phyloP scores from a whole-genome alignment of 1,140 invertebrate genomes.

The Geopemphigus sp. region DNA sequence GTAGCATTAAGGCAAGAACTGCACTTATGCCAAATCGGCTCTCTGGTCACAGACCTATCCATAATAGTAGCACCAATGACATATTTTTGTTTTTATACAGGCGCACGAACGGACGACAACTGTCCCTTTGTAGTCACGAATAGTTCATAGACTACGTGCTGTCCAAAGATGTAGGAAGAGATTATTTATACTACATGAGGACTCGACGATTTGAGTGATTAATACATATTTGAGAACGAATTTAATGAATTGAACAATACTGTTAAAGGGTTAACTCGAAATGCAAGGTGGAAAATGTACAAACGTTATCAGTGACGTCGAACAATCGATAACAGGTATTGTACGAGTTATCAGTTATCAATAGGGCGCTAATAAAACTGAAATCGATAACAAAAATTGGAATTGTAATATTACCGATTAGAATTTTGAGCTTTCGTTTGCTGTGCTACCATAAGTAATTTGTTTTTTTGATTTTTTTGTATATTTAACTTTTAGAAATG shows the following conservation, averaged over 20 bases:
- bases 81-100: slow-evolving; percentile 34
- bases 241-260: not conserved
- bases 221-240: not conserved
- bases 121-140: too few relatives aligned
- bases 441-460: too few relatives aligned
- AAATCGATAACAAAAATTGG: too few relatives aligned
- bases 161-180: not conserved
- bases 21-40: slow-evolving; percentile 43
- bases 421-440: not conserved
- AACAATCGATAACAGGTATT: slow-evolving; percentile 27
- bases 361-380: too few relatives aligned
- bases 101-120: not conserved
- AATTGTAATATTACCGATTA: too few relatives aligned
- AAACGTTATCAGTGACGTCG: slow-evolving; percentile 38
- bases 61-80: slow-evolving; percentile 39
- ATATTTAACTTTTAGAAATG: not conserved
- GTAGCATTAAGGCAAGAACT: slow-evolving; percentile 32
- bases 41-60: slow-evolving; percentile 41
- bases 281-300: not conserved
- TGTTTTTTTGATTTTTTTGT: not conserved
- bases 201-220: not conserved
- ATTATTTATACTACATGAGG: not conserved
- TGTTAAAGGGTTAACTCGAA: not conserved
- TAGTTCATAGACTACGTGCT: not conserved
- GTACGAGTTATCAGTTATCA: not conserved